phyloP scores from a whole-genome alignment of 2,797 vertebrate genomes.

The Adelosebastes latens region DNA sequence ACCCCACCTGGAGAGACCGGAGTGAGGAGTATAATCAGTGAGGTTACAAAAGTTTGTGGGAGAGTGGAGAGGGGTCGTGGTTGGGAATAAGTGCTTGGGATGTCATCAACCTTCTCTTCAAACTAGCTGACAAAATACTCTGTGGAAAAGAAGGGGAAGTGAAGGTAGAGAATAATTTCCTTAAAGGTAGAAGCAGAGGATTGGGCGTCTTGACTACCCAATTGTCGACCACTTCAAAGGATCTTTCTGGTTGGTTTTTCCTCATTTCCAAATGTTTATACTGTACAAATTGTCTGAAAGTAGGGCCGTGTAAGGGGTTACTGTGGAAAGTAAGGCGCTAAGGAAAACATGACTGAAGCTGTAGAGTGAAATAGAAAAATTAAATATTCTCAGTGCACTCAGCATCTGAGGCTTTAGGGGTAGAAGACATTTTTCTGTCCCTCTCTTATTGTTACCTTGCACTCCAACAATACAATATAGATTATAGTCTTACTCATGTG shows the following conservation, averaged over 20 bases:
- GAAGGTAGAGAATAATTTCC: constrained; percentile 15
- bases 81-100: constrained; percentile 32
- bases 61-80: constrained; percentile 52
- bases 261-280: constrained; percentile 10
- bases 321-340: neutral
- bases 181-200: constrained; percentile 13
- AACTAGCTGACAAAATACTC: constrained; percentile 39
- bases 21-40: constrained; percentile 52
- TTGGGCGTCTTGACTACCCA: neutral
- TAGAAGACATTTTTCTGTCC: neutral
- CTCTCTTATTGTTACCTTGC: neutral
- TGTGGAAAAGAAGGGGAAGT: constrained; percentile 2
- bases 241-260: neutral
- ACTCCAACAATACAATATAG: neutral
- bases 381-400: neutral
- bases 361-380: neutral
- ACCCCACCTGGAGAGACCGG: constrained; percentile 37
- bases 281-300: neutral
- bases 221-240: constrained; percentile 25
- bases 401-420: neutral
- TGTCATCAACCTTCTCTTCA: constrained; percentile 51
- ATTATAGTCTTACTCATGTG: neutral
- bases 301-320: neutral
- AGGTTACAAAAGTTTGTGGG: constrained; percentile 63
- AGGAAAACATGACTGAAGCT: neutral